Percentiles rank a stretch among this genome's conserved stretches.
Evolutionary conservation across 2,888 invertebrate genomes (phyloP).

Genomic region (Sycophila texana): DNA sequence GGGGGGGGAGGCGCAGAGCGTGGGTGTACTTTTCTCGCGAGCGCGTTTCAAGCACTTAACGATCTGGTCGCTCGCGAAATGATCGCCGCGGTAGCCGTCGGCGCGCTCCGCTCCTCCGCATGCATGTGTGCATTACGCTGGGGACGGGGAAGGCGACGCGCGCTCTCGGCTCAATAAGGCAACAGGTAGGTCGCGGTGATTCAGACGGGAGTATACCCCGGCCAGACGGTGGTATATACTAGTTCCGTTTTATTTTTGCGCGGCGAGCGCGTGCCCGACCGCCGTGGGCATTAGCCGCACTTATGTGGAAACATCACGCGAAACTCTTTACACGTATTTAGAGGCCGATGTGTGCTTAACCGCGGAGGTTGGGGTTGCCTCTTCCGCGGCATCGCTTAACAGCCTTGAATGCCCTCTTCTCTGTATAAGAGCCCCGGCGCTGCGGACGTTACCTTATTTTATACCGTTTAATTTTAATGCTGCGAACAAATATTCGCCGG

Average conservation of each 20-base stretch:
- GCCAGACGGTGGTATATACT: background rate
- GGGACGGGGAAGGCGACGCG: background rate
- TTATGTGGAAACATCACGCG: constrained; percentile 31
- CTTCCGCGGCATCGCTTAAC: too few relatives aligned
- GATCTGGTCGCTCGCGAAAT: constrained; percentile 1
- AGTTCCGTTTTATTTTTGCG: background rate
- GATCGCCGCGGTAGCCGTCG: background rate
- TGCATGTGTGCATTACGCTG: background rate
- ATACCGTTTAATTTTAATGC: constrained; percentile 7
- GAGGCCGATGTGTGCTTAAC: constrained; percentile 3
- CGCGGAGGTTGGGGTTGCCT: background rate
- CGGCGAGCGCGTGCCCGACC: background rate
- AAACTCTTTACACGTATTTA: constrained; percentile 1
- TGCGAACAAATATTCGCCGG: background rate
- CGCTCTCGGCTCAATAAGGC: constrained; percentile 22
- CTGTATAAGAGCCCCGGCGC: too few relatives aligned
- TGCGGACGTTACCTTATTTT: background rate
- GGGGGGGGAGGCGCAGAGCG: background rate
- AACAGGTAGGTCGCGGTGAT: constrained; percentile 34
- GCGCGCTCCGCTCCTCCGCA: background rate
- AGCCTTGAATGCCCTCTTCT: background rate
- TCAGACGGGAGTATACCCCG: background rate
- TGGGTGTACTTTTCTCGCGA: constrained; percentile 15
- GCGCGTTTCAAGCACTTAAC: constrained; percentile 17
- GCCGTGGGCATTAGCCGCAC: background rate